Evolutionary conservation across 2,113 vertebrate species (phyloP).

Genomic region (Bothrops jararaca): DNA sequence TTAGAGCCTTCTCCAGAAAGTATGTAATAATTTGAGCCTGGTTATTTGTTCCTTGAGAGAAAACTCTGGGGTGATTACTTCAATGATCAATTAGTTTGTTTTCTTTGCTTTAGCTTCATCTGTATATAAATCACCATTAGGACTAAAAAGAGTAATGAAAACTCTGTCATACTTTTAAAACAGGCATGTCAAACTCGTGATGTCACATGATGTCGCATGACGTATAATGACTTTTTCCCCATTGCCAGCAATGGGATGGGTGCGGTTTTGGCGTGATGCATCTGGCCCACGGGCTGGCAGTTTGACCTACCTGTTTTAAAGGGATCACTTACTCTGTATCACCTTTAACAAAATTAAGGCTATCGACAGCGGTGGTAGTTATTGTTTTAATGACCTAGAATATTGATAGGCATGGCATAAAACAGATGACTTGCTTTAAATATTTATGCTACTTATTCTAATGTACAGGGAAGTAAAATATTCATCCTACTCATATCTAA

Average conservation of each 20-base stretch:
- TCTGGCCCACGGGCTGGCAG: no score
- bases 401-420: neutral
- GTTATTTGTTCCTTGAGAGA: neutral
- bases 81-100: neutral
- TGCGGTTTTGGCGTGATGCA: no score
- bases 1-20: neutral
- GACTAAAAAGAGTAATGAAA: neutral
- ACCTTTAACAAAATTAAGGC: neutral
- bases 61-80: neutral
- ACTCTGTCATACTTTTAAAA: neutral
- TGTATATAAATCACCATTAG: neutral
- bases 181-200: no score
- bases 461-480: neutral
- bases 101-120: neutral
- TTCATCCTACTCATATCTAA: neutral
- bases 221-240: no score
- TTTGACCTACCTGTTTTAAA: neutral
- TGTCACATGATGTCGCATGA: no score
- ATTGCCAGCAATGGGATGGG: no score
- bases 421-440: neutral
- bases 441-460: neutral
- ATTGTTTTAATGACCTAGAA: neutral
- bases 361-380: neutral
- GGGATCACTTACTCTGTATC: neutral
- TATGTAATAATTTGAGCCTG: neutral